Evolutionary conservation across 2,797 vertebrate species (phyloP).

Genomic region (Psittacula derbiana): DNA sequence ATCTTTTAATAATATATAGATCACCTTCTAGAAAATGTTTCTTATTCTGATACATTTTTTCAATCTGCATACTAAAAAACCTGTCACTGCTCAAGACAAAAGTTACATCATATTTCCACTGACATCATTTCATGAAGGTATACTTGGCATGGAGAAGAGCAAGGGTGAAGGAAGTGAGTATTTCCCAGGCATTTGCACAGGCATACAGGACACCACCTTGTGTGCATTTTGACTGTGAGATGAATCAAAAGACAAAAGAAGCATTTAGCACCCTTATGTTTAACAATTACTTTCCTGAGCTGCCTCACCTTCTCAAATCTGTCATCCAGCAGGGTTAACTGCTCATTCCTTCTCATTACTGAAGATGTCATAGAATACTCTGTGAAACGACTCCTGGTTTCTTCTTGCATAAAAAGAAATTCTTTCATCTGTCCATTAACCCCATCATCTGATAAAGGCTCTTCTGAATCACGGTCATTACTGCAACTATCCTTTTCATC

Average conservation of each 20-base stretch:
- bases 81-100: not conserved
- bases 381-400: constrained; percentile 94
- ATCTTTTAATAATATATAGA: not conserved
- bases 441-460: constrained; percentile 74
- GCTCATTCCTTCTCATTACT: constrained; percentile 92
- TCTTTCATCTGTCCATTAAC: constrained; percentile 37
- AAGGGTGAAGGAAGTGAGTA: not conserved
- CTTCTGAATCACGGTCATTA: constrained; percentile 76
- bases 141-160: not conserved
- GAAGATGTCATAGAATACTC: constrained; percentile 95
- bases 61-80: not conserved
- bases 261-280: not conserved
- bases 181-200: not conserved
- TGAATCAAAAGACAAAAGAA: not conserved
- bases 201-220: not conserved
- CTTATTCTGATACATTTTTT: not conserved
- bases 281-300: not conserved
- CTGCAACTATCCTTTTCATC: constrained; percentile 45
- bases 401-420: constrained; percentile 88
- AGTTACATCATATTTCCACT: not conserved
- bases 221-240: not conserved
- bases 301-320: constrained; percentile 90
- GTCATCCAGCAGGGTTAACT: constrained; percentile 91
- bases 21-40: not conserved
- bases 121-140: accelerated